Evolutionary conservation across 2,113 vertebrate species (phyloP).

Genomic region (Kobus ellipsiprymnus): DNA sequence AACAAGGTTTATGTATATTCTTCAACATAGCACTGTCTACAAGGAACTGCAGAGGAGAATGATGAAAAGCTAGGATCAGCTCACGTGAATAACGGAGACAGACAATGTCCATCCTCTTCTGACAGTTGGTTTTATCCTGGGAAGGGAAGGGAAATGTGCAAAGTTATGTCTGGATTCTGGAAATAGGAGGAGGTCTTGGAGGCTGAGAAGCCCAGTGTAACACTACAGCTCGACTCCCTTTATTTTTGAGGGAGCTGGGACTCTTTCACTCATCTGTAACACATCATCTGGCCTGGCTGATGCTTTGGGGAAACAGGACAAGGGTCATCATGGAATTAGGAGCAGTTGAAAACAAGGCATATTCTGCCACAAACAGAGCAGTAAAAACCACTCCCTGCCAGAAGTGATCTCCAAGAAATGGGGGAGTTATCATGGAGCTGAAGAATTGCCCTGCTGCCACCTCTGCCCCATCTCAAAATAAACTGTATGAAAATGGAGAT

Average conservation of each 20-base stretch:
- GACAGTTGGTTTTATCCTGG: slow-evolving; percentile 16
- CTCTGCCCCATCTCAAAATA: background rate
- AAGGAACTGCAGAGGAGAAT: slow-evolving; percentile 77
- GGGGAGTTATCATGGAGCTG: background rate
- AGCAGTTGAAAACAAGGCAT: slow-evolving; percentile 36
- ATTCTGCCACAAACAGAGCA: background rate
- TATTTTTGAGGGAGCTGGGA: background rate
- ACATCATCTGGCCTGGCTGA: background rate
- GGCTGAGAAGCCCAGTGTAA: background rate
- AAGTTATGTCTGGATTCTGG: background rate
- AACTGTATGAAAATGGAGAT: background rate
- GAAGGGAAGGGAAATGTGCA: slow-evolving; percentile 50
- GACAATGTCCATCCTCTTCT: background rate
- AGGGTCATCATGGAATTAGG: slow-evolving; percentile 42
- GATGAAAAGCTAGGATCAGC: slow-evolving; percentile 53
- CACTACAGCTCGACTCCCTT: slow-evolving; percentile 26
- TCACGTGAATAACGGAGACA: background rate
- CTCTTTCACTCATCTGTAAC: slow-evolving; percentile 37
- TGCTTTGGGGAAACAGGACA: slow-evolving; percentile 55
- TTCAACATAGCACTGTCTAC: slow-evolving; percentile 75
- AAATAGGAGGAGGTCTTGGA: background rate
- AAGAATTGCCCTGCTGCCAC: background rate
- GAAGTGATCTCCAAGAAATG: background rate
- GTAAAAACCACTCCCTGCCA: background rate
- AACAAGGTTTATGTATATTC: slow-evolving; percentile 71